Evolutionary conservation across 2,888 invertebrate species (phyloP), one percentile per base, ranked within the genome.

Genomic region (Trachelus iudaicus): DNA sequence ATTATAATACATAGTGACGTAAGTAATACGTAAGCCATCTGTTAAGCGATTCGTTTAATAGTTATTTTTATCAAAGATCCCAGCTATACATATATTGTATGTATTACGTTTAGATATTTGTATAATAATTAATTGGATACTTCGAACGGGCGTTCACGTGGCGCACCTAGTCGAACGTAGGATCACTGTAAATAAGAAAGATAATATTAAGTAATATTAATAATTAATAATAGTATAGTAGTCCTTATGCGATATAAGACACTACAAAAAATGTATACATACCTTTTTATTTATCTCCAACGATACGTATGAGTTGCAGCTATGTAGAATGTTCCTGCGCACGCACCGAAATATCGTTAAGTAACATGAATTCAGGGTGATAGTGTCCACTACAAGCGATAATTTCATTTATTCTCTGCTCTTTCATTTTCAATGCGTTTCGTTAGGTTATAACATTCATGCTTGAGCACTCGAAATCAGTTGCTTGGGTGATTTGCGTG

Each of bases 291-390:
- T 83, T 83, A 85, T 86, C 82, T 81, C 82, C 83, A 56, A 56
- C 23, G 81, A 79, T 78, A 78, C 74, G 81, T 82, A 81, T 75
- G 80, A 82, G 80, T 85, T 81, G 78, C 82, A 82, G 83, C 81
- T 83, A 84, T 56, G 23, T 86, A 83, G 84, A 83, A 84, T 83
- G 86, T 86, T 86, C 84, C 86, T 84, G 81, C 82, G 78, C 79
- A 23, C 23, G 56, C 56, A 56, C 23, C 56, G 2, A 56, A 23
- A 56, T 56, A 56, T 56, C 56, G 56, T 56, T 56, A 56, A 56
- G 23, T 9, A 23, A 56, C 9, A 15, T 15, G 15, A 40, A 15
- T 40, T 40, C 15, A 6, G 56, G 56, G 56, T 56, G 56, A 56
- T 23, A 23, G 56, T 56, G 56, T 15, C 56, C 23, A 56, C 56